Conservation (phyloP, 2,888 invertebrate species). For the Heliothis peltigera region DNA sequence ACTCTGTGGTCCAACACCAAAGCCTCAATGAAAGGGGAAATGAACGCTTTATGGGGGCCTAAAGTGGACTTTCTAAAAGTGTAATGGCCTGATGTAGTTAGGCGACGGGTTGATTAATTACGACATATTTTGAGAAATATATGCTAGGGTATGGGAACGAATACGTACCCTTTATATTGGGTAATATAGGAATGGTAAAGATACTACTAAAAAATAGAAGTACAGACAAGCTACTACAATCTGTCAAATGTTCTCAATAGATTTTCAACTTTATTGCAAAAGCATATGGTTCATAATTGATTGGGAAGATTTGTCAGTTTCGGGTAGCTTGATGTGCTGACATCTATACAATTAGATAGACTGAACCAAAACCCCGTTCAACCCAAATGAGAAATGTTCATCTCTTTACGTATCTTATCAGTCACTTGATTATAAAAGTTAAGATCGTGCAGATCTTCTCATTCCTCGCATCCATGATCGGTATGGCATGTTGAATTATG, state of each 20-base stretch:
- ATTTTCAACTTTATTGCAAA: too few species aligned
- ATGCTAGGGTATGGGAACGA: neutral
- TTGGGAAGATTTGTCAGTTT: too few species aligned
- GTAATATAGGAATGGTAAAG: neutral
- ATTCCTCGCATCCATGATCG: neutral
- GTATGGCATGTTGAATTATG: slow-evolving; percentile 2
- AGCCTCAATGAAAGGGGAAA: slow-evolving; percentile 26
- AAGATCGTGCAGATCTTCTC: neutral
- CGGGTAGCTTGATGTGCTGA: too few species aligned
- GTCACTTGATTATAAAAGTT: neutral
- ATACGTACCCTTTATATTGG: neutral
- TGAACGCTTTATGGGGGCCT: slow-evolving; percentile 16
- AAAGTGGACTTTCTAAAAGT: slow-evolving; percentile 35
- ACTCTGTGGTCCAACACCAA: slow-evolving; percentile 13
- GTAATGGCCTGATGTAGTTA: slow-evolving; percentile 35
- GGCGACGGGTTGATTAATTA: slow-evolving; percentile 20
- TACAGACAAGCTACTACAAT: too few species aligned
- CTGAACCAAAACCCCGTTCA: too few species aligned
- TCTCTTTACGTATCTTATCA: neutral
- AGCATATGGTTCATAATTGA: too few species aligned
- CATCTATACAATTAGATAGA: too few species aligned
- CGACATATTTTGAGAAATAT: slow-evolving; percentile 9
- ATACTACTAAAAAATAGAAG: too few species aligned
- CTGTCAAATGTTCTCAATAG: too few species aligned
- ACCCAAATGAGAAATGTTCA: neutral